Evolutionary conservation across 2,888 invertebrate genomes (phyloP), one percentile per base, ranked within the genome.

Genomic region (Drosophila falleni): DNA sequence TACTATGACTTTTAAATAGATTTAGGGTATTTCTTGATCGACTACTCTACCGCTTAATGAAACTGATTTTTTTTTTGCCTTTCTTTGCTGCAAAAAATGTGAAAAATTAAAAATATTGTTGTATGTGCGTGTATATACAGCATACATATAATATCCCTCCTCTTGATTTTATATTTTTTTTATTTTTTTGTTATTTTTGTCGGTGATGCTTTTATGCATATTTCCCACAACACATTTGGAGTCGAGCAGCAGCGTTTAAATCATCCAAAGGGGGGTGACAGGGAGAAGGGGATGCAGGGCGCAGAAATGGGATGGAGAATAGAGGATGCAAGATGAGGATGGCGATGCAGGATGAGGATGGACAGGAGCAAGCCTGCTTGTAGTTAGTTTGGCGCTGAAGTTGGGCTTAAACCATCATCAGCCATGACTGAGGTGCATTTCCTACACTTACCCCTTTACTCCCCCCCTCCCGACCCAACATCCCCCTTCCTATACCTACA

Each of bases 171-270:
- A 29, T 26, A 59, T 16, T 35, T 50, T 39, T 59, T 56, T 44
- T 16, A 39, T 50, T 39, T 59, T 56, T 44, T 51, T 60, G 55
- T 65, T 68, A 15, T 59, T 58, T 59, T 74, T 72, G 58, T 58
- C 75, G 56, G 70, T 75, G 72, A 71, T 84, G 85, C 87, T 84
- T 87, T 84, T 84, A 87, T 84, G 84, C 87, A 84, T 84, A 84
- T 84, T 84, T 84, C 85, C 89, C 84, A 89, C 84, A 84, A 89
- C 84, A 89, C 87, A 89, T 89, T 84, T 78, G 62, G 85, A 84
- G 82, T 46, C 79, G 87, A 78, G 89, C 81, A 69, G 59, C 80
- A 70, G 82, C 81, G 82, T 64, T 84, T 84, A 84, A 84, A 84
- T 84, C 84, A 84, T 84, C 80, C 80, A 65, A 71, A 44, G 13